Evolutionary conservation across 2,888 invertebrate genomes (phyloP), one percentile per base, ranked within the genome.

Genomic region (Temnothorax rugatulus): DNA sequence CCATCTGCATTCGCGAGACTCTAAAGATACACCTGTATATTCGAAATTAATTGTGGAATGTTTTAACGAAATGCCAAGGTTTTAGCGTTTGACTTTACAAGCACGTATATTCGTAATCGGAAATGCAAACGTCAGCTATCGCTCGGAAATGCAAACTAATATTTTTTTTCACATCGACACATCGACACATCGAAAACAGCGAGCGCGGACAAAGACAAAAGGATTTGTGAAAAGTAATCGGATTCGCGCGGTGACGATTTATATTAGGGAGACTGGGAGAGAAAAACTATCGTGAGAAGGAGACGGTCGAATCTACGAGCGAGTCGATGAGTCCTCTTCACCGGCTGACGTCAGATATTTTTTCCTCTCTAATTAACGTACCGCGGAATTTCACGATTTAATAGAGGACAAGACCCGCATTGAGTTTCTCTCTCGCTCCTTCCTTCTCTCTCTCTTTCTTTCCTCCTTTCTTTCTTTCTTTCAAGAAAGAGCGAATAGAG

Each of bases 1-100:
- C 38, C 25, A 41, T 21, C 54, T 59, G 18, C 21, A 44, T 50
- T 18, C 5, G 11, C 34, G 25, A 52, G 38, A 38, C 52, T 71
- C 13, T 54, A 15, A 73, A 61, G 59, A 18, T 75, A 61, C 57
- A 87, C 75, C 79, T 87, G 77, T 54, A 57, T 38, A 66, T 79
- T 82, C 81, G 63, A n/a, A 82, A 84, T 83, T 59, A 81, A 47
- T 50, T 13, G 63, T 29, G 82, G 25, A 50, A 76, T 73, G 8
- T 82, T 87, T 69, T 66, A 77, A 18, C 34, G 2, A 21, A 15
- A 21, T 34, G 11, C 13, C 29, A 18, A 29, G 9, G 44, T 59
- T 44, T 34, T 9, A 38, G 11, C 8, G n/a, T 8, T 59, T 25
- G n/a, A 44, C 29, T 68, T 47, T 59, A 13, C 41, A 25, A 11